Evolutionary conservation across 2,113 vertebrate genomes (phyloP), one percentile per base, ranked within the genome.

Genomic region (Trinectes maculatus): DNA sequence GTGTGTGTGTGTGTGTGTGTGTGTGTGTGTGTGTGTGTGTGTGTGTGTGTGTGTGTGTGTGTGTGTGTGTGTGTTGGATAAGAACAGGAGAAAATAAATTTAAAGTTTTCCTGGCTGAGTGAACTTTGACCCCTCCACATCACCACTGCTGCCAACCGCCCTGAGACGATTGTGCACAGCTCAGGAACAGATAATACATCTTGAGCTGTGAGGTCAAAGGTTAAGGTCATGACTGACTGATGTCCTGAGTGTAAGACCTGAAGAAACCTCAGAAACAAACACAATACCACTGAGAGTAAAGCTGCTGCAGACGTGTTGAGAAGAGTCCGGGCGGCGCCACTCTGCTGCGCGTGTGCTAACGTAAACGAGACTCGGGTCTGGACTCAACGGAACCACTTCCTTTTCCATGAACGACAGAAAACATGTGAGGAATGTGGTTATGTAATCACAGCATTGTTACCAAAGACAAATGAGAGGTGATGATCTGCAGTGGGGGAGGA

Each of bases 401-500:
- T 6, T 1, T 31, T 58, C 40, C 3, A 19, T 36, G 61, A 52
- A 37, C 51, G 24, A 1, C 21, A 15, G 7, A 6, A 58, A 47
- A 43, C 19, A 83, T 74, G 61, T 19, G 47, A 29, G 24, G 70
- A 74, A 80, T 83, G 79, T 26, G 52, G 25, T 85, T 82, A 74
- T 68, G 47, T 80, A 85, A 85, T 71, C 31, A 65, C 18, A 58
- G 64, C 64, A 68, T 77, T 85, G 76, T 82, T 85, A 79, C 43
- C 42, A 28, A 60, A 85, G 76, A 79, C 72, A 77, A 82, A 82
- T 79, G 55, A 79, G 72, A 85, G 76, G 79, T 77, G 83, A 77
- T 55, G 6, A 28, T 57, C 21, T 15, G 64, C 33, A 18, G 67
- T 55, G 43, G 19, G 8, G 19, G 8, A 16, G 8, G 60, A 80